These are phyloP conservation scores for Atta texana DNA, from an alignment of 1,140 invertebrate species.

Conservation along the genomic window DNA sequence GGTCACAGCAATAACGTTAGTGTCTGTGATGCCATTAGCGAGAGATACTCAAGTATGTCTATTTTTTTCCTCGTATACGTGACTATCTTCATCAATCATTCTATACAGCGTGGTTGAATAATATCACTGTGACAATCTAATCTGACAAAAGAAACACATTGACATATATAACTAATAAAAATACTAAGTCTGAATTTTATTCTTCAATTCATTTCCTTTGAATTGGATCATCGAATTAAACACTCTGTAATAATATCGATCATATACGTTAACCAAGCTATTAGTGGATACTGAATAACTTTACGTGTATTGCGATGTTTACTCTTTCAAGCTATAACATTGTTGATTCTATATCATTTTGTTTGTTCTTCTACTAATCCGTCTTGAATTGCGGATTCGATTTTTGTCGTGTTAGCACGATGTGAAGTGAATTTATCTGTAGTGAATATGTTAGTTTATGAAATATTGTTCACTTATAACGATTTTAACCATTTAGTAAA, in stretches of 20 bases:
- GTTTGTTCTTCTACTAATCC: neutral
- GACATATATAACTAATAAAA: neutral
- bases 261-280: constrained; percentile 13
- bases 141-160: neutral
- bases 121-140: neutral
- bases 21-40: constrained; percentile 15
- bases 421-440: constrained; percentile 9
- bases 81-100: constrained; percentile 20
- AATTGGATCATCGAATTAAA: neutral
- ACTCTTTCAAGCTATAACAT: constrained; percentile 4
- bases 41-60: constrained; percentile 17
- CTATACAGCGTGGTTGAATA: neutral
- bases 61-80: constrained; percentile 12
- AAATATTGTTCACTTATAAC: neutral
- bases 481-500: neutral
- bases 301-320: constrained; percentile 23
- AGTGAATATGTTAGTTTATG: neutral
- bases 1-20: constrained; percentile 1
- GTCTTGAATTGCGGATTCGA: constrained; percentile 26
- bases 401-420: constrained; percentile 17
- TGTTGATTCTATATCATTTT: constrained; percentile 38
- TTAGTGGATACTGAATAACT: constrained; percentile 34
- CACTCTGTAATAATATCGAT: constrained; percentile 15
- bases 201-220: neutral
- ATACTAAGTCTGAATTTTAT: neutral